Base-by-base conservation (phyloP, 2,113 vertebrate genomes). In the Jacana jacana region DNA sequence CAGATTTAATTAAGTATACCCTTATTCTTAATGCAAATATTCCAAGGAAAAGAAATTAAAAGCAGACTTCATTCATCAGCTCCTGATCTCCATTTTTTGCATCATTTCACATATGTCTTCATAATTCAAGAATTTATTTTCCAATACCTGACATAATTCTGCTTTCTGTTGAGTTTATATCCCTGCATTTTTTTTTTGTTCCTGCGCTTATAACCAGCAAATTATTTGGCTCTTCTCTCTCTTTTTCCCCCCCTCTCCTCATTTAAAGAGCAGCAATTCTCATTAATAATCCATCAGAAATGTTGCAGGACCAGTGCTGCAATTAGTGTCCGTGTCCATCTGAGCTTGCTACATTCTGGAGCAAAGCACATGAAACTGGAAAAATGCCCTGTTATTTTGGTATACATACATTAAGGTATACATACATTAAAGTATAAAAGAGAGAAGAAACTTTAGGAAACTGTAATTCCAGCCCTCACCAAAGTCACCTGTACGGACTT, bases 271-370 rank as follows among this genome's bases (percentile, higher is more conserved):
- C 83, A 87, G 88, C 52, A 72, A 40, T 90, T 75, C 92, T 92
- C 86, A 95, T 93, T 92, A 95, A 94, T 96, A 96, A 96, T 81
- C 86, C 86, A 83, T 92, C 84, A 92, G 73, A 93, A 94, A 92
- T 61, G 39, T 84, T 86, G 75, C 69, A 71, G 80, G 76, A 94
- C 91, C 92, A 72, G 80, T 87, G 86, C 13, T 85, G 49, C 33
- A 94, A 94, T 96, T 96, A 89, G 58, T 66, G 52, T 16, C 66
- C 77, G 55, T 48, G 77, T 93, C 91, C 83, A 91, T 92, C 69
- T 76, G 49, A 97, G 78, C 60, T 65, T 65, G 48, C 10, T 63
- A 88, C 39, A 17, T 17, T 69, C 71, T 64, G 72, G 63, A 63
- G 80, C 78, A 70, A 91, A 87, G 51, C 63, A 72, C 2, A 17